These are phyloP conservation scores for Nephrotoma appendiculata DNA, from an alignment of 2,888 invertebrate species.

Conservation along the genomic window DNA sequence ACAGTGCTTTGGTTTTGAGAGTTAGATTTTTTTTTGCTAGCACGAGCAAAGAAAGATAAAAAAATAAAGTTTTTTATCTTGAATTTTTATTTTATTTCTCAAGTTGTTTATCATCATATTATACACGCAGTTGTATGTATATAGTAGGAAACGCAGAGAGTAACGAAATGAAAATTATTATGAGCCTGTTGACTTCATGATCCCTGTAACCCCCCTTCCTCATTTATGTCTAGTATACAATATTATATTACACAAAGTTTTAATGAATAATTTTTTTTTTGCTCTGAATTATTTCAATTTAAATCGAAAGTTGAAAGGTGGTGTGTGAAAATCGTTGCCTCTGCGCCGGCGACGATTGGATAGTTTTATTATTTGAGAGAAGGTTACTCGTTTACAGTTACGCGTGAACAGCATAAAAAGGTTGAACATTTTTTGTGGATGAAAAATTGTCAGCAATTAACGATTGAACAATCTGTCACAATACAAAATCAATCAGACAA, in stretches of 20 bases:
- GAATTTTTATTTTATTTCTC: neutral
- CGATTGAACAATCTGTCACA: too few relatives aligned
- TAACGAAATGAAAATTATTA: neutral
- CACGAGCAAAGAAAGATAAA: neutral
- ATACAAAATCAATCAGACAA: too few relatives aligned
- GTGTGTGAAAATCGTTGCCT: neutral
- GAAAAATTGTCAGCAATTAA: too few relatives aligned
- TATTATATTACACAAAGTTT: neutral
- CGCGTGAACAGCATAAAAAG: too few relatives aligned
- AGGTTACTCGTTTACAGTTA: too few relatives aligned
- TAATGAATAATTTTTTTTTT: neutral
- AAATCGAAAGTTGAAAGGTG: neutral
- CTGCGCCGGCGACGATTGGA: neutral
- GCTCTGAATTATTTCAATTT: neutral
- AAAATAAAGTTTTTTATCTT: neutral
- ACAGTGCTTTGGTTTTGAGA: neutral
- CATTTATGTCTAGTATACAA: neutral
- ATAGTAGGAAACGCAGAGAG: neutral
- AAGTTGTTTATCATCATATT: neutral
- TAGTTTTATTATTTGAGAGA: too few relatives aligned
- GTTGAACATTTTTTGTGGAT: too few relatives aligned
- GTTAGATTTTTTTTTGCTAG: neutral
- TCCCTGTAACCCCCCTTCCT: neutral
- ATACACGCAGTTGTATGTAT: neutral
- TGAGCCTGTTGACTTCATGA: neutral